Base-by-base conservation (phyloP, 1,140 invertebrate species). In the Brachionus asplanchnoidis region DNA sequence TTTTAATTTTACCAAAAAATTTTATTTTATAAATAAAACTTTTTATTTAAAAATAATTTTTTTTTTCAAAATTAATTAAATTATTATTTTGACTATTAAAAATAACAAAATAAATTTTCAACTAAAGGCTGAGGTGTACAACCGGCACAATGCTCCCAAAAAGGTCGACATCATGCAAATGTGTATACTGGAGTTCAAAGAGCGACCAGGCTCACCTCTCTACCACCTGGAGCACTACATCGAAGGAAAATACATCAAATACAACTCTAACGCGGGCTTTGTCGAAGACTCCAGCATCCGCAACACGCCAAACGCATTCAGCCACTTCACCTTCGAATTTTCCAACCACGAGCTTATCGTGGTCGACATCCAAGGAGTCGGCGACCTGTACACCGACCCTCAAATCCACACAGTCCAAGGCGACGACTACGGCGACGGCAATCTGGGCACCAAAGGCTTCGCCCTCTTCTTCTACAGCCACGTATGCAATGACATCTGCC, bases 261-360 rank as follows among this genome's bases (percentile, higher is more conserved):
- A 92, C 87, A 92, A 92, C 87, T 92, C 91, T 8, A 92, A 92
- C 86, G 92, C 91, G 56, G 92, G 92, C n/a, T 92, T 92, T 88
- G 92, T 92, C 1, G 88, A 89, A 12, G 84, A 89, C 36, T 87
- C 92, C 53, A 88, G 90, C 23, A 65, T 82, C 40, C 12, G 79
- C 12, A 65, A 82, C 53, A 92, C 92, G 7, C 92, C 92, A 84
- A 92, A 92, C 88, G 91, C 92, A 7, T 92, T 92, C 86, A 92
- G 91, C 86, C 92, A 92, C 87, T 92, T 92, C 86, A 92, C 92
- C 1, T 92, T 92, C 90, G 92, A 92, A 87, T 87, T 91, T 75
- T 92, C 91, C 32, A 92, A 91, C 5, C 92, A 92, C 87, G 89
- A 92, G 87, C 84, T 92, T 86, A 92, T 92, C 84, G 91, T 92